These are phyloP conservation scores for Nymphalis polychloros DNA, from an alignment of 2,888 invertebrate genomes.

Conservation along the genomic window DNA sequence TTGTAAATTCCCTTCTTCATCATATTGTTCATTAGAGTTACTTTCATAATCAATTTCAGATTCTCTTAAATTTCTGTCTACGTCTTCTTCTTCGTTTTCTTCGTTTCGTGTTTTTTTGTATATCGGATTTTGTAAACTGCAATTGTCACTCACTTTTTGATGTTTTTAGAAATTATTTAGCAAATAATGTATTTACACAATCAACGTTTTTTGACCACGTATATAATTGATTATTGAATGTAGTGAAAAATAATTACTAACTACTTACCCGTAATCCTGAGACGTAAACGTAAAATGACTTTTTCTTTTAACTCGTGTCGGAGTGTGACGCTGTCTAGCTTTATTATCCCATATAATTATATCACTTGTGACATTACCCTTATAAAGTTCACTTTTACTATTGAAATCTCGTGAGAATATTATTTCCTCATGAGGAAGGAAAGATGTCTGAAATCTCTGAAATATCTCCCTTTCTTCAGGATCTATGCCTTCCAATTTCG, in stretches of 20 bases:
- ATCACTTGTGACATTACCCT: slow-evolving; percentile 61
- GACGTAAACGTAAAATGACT: slow-evolving; percentile 58
- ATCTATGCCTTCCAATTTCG: slow-evolving; percentile 65
- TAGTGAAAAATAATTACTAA: neutral
- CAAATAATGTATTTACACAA: no score
- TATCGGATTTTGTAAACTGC: slow-evolving; percentile 44
- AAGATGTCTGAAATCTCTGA: slow-evolving; percentile 84
- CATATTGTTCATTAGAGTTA: slow-evolving; percentile 52
- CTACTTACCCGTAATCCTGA: slow-evolving; percentile 61
- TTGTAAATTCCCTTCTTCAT: slow-evolving; percentile 54
- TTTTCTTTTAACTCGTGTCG: slow-evolving; percentile 64
- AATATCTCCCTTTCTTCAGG: slow-evolving; percentile 83
- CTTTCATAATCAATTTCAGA: slow-evolving; percentile 56
- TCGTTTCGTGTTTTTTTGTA: slow-evolving; percentile 43
- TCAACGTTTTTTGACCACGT: no score
- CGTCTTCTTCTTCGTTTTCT: slow-evolving; percentile 43
- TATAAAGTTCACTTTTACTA: slow-evolving; percentile 48
- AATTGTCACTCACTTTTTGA: no score
- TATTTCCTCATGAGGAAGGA: slow-evolving; percentile 80
- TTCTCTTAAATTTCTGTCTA: slow-evolving; percentile 47
- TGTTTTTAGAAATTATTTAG: no score
- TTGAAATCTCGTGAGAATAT: slow-evolving; percentile 59
- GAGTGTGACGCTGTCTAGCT: slow-evolving; percentile 44
- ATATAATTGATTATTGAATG: no score
- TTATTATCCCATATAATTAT: slow-evolving; percentile 56